Base-by-base conservation (phyloP, 1,140 invertebrate species). In the Tribolium castaneum region DNA sequence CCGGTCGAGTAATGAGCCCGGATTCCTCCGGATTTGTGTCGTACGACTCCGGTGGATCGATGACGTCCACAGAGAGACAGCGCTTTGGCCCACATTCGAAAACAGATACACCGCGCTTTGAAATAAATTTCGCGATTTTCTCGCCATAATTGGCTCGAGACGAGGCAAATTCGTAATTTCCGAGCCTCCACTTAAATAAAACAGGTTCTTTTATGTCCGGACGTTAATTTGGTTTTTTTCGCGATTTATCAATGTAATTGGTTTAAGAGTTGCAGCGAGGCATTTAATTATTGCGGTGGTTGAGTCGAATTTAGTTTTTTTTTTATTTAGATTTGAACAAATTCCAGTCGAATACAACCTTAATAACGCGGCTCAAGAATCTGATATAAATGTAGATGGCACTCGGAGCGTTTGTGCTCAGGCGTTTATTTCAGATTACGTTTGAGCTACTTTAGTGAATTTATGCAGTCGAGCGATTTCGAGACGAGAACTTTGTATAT, bases 21-120 rank as follows among this genome's bases (percentile, higher is more conserved):
- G 59, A 66, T 35, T 34, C 59, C 59, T 25, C 54, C 54, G 59
- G 51, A 52, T 52, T 52, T 35, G 30, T 35, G 30, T 25, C 25
- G 30, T n/a, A 12, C 30, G 25, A 30, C 10, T 19, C 54, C 52
- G 52, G 52, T 19, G 19, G 59, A 66, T 66, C 59, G 59, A 66
- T 66, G 59, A 25, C 25, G 14, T 12, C 59, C 59, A 66, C 59
- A 12, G 39, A 45, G 39, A 45, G 9, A n/a, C 39, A 66, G 59
- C 22, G 25, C 59, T 30, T 62, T 62, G 56, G 19, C 56, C 59
- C 30, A 66, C 59, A 66, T 66, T 66, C 12, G 59, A 66, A 66
- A 66, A 66, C 59, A 66, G 59, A 66, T 35, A 66, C 59, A 66
- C 59, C 3, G n/a, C n/a, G 25, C 25, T 30, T 6, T 30, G 6